Base-by-base conservation (phyloP, 2,113 vertebrate species). In the Martes martes region DNA sequence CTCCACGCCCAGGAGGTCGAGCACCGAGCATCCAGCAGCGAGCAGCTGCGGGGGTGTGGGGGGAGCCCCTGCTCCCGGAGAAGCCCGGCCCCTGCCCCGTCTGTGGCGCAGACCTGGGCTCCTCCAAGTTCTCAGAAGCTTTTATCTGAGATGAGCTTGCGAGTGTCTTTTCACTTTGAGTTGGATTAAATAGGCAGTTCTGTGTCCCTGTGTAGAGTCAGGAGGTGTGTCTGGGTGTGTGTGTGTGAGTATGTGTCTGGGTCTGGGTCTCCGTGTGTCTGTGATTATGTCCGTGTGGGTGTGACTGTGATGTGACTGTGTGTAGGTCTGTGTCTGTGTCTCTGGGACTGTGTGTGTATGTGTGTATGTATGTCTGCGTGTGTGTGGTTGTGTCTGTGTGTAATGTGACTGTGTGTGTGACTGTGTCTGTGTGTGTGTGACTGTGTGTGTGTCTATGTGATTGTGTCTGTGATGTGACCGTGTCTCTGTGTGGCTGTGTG, bases 1-100 rank as follows among this genome's bases (percentile, higher is more conserved):
- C 50, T 52, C 50, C 50, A 15, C 14, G 50, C 50, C 50, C 50
- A 52, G 50, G 50, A 52, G 50, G 50, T 52, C 50, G 8, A 52
- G 50, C 50, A 15, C 1, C 4, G 15, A 52, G 50, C 50, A 4
- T 4, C 14, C 1, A 28, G n/a, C 6, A 6, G 36, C 16, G 4
- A 52, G 50, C 14, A 1, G 50, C 50, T 52, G 50, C 39, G 50
- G 0, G 50, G 50, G 50, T 36, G 50, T 14, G 50, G 50, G 14
- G 2, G 59, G 84, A 39, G 23, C 3, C 28, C 19, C 14, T 2
- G 1, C 31, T 16, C 42, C 39, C 9, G 18, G 7, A 47, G 69
- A 9, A 45, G n/a, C 31, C 52, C n/a, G 18, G 81, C 31, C 24
- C 33, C 16, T 9, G 14, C 26, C 21, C 18, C 24, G 0, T 28